Conservation (phyloP, 2,888 invertebrate species). For the Scaptomyza reducta region DNA sequence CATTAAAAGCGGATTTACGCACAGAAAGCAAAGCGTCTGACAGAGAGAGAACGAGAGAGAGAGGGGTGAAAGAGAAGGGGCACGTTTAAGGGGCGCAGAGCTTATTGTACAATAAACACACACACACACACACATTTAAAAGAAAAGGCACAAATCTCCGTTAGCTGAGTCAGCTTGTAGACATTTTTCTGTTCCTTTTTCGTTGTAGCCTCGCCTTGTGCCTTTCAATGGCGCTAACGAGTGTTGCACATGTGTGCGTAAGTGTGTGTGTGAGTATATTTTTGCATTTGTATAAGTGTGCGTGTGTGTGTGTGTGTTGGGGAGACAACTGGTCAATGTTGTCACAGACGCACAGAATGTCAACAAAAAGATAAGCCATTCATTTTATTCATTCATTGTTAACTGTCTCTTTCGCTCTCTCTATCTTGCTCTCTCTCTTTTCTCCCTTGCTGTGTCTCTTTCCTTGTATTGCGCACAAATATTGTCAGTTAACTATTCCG, state of each 20-base stretch:
- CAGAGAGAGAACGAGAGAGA: conserved; percentile 2
- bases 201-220: conserved; percentile 7
- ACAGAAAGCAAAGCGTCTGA: conserved; percentile 44
- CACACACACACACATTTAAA: conserved; percentile 16
- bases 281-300: conserved; percentile 16
- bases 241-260: conserved; percentile 13
- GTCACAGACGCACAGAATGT: conserved; percentile 75
- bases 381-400: conserved; percentile 77
- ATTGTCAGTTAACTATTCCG: conserved; percentile 69
- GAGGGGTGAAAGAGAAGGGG: neutral
- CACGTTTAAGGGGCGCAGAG: conserved; percentile 28
- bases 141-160: conserved; percentile 41
- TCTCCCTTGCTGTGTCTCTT: neutral
- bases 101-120: conserved; percentile 76
- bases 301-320: conserved; percentile 29
- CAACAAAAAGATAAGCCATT: conserved; percentile 80
- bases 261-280: conserved; percentile 15
- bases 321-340: conserved; percentile 78
- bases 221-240: conserved; percentile 61
- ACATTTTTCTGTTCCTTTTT: conserved; percentile 53
- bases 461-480: conserved; percentile 2
- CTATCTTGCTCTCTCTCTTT: neutral
- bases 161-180: conserved; percentile 70
- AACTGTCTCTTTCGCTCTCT: neutral
- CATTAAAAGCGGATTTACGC: conserved; percentile 80